Evolutionary conservation across 2,113 vertebrate genomes (phyloP), one percentile per base, ranked within the genome.

Genomic region (Lepidiolamprologus cunningtoni): DNA sequence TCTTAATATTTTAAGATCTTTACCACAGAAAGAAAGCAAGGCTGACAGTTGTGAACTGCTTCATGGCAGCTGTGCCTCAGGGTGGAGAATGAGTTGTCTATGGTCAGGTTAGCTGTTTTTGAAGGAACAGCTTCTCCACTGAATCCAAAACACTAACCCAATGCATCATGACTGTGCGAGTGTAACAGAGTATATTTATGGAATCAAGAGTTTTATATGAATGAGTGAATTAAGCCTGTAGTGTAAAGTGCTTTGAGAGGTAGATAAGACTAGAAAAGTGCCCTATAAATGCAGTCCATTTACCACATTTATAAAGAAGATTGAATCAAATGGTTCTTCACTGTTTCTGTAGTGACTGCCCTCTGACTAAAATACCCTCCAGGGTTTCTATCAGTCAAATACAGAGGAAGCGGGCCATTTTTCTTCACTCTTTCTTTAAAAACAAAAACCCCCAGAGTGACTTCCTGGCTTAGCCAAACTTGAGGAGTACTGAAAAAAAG

Each of bases 71-170:
- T 73, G 68, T 73, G 37, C n/a, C 13, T 45, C 68, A 26, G 37
- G 68, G 37, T 23, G 21, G 21, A 73, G 33, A 71, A 71, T 14
- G 66, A 42, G 68, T 26, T 9, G 8, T 26, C 37, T 23, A 45
- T 26, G 21, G 13, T 26, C 68, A 26, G 21, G 8, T 45, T 73
- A 23, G 40, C 21, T 10, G 37, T 45, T 45, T 42, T 10, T 26
- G 5, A 42, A 45, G 37, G 21, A 19, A 3, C 68, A 28, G 16
- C 40, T 13, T 78, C 45, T 50, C 71, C 45, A n/a, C 6, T 13
- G 45, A 78, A 78, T 26, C 45, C 45, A n/a, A 12, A 78, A 31
- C 0, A 12, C 1, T 52, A 0, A 5, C 40, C 23, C 71, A 28
- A 9, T 28, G 16, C 19, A 6, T 78, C 45, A 0, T 50, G 9